These are phyloP conservation scores for Yasuhikotakia modesta DNA, from an alignment of 2,797 vertebrate species.

Conservation along the genomic window DNA sequence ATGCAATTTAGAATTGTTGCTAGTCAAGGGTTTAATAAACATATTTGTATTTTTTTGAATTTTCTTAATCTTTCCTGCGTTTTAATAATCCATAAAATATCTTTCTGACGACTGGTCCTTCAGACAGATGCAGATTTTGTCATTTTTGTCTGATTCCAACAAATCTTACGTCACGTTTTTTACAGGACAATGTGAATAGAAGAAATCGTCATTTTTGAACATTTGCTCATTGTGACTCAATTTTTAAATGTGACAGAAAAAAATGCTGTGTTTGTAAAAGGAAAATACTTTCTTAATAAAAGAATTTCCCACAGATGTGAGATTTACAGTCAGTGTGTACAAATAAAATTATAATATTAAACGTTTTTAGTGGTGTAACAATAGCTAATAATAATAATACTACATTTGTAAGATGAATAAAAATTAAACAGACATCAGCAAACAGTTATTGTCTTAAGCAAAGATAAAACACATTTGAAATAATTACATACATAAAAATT, in stretches of 20 bases:
- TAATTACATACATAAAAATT: slow-evolving; percentile 7
- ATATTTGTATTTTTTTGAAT: too few species aligned
- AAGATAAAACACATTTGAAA: not conserved
- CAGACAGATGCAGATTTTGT: too few species aligned
- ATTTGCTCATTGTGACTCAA: too few species aligned
- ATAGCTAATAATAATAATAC: not conserved
- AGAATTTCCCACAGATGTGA: not conserved
- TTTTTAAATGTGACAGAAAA: not conserved
- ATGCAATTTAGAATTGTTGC: too few species aligned
- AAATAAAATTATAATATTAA: not conserved
- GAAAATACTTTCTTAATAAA: not conserved
- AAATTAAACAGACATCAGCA: not conserved
- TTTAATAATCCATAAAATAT: too few species aligned
- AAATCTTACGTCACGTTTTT: too few species aligned
- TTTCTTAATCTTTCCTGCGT: too few species aligned
- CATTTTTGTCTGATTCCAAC: too few species aligned
- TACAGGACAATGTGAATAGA: too few species aligned
- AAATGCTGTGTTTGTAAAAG: not conserved
- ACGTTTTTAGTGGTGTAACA: slow-evolving; percentile 11
- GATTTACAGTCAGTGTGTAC: not conserved
- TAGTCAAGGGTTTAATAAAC: too few species aligned
- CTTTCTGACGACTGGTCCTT: too few species aligned
- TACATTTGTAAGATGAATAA: not conserved
- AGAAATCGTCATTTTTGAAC: too few species aligned
- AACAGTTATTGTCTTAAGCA: not conserved